phyloP scores from a whole-genome alignment of 2,797 vertebrate genomes.

The Sciurus carolinensis region DNA sequence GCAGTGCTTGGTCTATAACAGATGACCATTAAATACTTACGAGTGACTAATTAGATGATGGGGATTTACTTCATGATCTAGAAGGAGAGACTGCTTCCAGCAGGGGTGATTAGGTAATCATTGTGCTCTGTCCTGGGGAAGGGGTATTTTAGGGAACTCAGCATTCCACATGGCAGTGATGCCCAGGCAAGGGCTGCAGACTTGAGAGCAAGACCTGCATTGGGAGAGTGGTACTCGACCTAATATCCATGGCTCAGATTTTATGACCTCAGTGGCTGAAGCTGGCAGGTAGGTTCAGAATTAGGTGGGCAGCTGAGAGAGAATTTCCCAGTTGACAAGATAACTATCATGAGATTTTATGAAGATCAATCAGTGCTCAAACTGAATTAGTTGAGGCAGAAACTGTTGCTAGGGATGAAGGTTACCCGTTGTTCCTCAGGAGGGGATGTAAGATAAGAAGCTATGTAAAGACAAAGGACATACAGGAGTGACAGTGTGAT shows the following conservation, averaged over 20 bases:
- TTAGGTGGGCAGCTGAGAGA: background rate
- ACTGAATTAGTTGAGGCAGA: background rate
- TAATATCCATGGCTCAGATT: background rate
- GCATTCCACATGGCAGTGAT: background rate
- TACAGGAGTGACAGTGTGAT: background rate
- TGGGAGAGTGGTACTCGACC: background rate
- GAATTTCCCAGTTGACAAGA: background rate
- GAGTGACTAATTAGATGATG: background rate
- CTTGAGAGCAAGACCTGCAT: background rate
- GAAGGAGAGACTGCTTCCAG: background rate
- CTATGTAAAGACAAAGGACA: background rate
- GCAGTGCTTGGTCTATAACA: background rate
- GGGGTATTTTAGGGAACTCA: background rate
- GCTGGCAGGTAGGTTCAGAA: background rate
- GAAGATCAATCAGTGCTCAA: background rate
- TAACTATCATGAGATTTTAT: background rate
- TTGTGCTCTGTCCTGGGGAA: background rate
- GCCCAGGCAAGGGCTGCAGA: background rate
- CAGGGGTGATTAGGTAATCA: background rate
- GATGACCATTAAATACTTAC: background rate
- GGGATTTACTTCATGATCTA: background rate
- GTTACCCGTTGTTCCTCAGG: background rate
- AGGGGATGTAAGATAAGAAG: background rate
- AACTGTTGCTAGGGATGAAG: background rate
- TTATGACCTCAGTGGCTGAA: slow-evolving; percentile 8